Percentiles rank a stretch among this genome's conserved stretches.
Evolutionary conservation across 64 coral and sea anemone genomes (phyloP).

Genomic region (Catalaphyllia jardinei): DNA sequence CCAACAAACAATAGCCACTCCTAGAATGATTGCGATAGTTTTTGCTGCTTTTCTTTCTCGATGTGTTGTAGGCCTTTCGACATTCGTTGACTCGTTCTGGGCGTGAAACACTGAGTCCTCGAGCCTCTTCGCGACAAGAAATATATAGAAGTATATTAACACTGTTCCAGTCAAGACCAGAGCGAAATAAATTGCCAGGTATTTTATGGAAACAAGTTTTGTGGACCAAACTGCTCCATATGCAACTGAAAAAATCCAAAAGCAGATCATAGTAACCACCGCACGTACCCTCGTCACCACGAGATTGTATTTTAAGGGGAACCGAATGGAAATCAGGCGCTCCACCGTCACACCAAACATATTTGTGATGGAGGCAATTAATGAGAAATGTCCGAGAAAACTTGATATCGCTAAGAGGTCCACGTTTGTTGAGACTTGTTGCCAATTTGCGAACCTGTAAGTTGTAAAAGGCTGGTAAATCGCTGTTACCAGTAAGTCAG

Average conservation of each 20-base stretch:
- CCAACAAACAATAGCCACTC: slow-evolving; percentile 6
- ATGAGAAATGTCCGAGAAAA: slow-evolving; percentile 15
- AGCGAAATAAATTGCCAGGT: slow-evolving; percentile 26
- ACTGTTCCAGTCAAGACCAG: slow-evolving; percentile 15
- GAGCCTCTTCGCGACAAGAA: slow-evolving; percentile 8
- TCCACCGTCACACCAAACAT: slow-evolving; percentile 43
- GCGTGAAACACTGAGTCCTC: neutral
- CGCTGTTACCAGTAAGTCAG: slow-evolving; percentile 7
- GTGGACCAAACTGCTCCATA: slow-evolving; percentile 23
- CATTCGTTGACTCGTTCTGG: neutral
- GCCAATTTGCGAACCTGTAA: slow-evolving; percentile 3
- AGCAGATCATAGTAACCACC: neutral
- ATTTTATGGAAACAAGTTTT: neutral
- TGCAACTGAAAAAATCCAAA: slow-evolving; percentile 14
- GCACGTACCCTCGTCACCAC: slow-evolving; percentile 5
- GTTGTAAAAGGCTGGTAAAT: slow-evolving; percentile 27
- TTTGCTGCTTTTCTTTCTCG: slow-evolving; percentile 33
- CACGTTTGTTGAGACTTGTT: neutral
- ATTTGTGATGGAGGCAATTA: slow-evolving; percentile 38
- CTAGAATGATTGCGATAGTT: slow-evolving; percentile 32
- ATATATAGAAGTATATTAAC: slow-evolving; percentile 30
- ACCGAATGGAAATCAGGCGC: slow-evolving; percentile 29
- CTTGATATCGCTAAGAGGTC: neutral
- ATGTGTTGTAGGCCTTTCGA: neutral
- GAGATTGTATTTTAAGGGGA: slow-evolving; percentile 20